These are phyloP conservation scores for Heliopora coerulea DNA, from an alignment of 92 coral and sea anemone genomes.

Conservation along the genomic window DNA sequence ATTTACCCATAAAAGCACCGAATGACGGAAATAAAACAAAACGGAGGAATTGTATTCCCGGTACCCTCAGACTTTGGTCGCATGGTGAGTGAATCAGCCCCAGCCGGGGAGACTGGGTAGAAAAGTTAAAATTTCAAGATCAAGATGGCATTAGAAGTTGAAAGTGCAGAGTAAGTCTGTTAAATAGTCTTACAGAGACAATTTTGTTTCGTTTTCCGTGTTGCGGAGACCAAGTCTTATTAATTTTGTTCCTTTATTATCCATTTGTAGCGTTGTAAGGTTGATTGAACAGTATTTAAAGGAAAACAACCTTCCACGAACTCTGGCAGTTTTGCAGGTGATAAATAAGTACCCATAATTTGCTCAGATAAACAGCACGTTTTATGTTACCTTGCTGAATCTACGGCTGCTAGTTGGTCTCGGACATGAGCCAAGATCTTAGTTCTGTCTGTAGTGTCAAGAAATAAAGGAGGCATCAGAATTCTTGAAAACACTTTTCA, in stretches of 20 bases:
- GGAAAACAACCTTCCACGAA: constrained; percentile 85
- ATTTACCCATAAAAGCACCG: too few species aligned
- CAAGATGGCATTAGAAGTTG: constrained; percentile 99
- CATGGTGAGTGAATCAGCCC: too few species aligned
- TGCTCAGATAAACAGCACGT: too few species aligned
- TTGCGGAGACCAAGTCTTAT: background rate
- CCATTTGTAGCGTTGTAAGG: constrained; percentile 73
- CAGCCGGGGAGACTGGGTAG: constrained; percentile 1
- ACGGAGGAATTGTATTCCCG: too few species aligned
- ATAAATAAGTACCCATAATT: background rate
- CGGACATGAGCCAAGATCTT: background rate
- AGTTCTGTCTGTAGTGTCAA: too few species aligned
- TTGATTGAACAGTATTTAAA: constrained; percentile 91
- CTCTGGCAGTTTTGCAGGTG: constrained; percentile 94
- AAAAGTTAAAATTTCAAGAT: constrained; percentile 5
- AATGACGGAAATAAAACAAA: too few species aligned
- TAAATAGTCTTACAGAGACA: background rate
- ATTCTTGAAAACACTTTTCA: too few species aligned
- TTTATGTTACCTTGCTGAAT: too few species aligned
- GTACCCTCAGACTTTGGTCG: too few species aligned
- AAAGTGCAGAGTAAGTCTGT: constrained; percentile 91
- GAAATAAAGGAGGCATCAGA: too few species aligned
- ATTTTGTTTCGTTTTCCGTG: background rate
- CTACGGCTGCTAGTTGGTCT: too few species aligned
- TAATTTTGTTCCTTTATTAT: constrained; percentile 5